Evolutionary conservation across 2,888 invertebrate species (phyloP).

Genomic region (Petrophora chlorosata): DNA sequence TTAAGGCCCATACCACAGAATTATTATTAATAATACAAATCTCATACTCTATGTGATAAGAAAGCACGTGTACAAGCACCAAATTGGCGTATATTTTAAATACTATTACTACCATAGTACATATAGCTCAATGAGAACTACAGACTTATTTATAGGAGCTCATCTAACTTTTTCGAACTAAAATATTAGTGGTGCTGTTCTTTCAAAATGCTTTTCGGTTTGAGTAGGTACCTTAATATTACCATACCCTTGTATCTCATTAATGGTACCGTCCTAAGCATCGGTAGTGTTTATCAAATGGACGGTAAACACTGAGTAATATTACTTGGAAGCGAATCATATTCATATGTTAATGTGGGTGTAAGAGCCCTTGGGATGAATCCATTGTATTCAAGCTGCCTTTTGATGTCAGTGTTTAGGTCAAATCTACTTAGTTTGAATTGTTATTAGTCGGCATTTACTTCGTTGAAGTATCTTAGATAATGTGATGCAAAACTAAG

Average conservation of each 20-base stretch:
- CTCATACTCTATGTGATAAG: no score
- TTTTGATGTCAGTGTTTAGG: slow-evolving; percentile 29
- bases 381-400: slow-evolving; percentile 30
- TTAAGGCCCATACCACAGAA: no score
- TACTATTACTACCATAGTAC: no score
- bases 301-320: slow-evolving; percentile 47
- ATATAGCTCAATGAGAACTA: no score
- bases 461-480: neutral
- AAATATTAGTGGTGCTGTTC: no score
- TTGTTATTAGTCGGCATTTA: neutral
- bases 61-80: no score
- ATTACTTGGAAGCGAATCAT: slow-evolving; percentile 46
- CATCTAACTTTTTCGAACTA: no score
- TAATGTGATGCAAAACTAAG: neutral
- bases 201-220: no score
- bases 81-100: no score
- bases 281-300: slow-evolving; percentile 32
- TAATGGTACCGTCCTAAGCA: slow-evolving; percentile 13
- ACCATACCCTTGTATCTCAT: slow-evolving; percentile 12
- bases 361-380: slow-evolving; percentile 21
- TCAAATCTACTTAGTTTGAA: slow-evolving; percentile 5
- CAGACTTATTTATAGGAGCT: no score
- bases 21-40: no score
- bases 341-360: slow-evolving; percentile 57
- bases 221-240: no score